A percentile compares a stretch with the other conserved stretches of the same genome.
Conservation (phyloP, 2,888 invertebrate genomes). For the Craniophora ligustri region DNA sequence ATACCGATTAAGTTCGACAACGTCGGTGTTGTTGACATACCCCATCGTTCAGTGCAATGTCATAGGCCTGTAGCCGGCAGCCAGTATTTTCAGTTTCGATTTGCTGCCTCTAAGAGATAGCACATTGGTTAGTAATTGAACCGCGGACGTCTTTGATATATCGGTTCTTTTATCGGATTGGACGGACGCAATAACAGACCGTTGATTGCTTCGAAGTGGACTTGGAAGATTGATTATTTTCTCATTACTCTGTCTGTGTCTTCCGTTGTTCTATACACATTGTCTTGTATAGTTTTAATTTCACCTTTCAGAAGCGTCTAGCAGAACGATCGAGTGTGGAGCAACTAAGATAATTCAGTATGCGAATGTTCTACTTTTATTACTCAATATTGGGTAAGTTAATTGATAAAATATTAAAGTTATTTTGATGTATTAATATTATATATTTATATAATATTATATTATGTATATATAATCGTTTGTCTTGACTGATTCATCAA, state of each 20-base stretch:
- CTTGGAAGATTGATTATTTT: slow-evolving; percentile 87
- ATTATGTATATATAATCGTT: too few relatives aligned
- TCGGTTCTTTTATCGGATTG: slow-evolving; percentile 87
- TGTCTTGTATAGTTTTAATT: slow-evolving; percentile 48
- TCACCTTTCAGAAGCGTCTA: slow-evolving; percentile 27
- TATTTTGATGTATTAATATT: too few relatives aligned
- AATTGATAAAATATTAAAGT: too few relatives aligned
- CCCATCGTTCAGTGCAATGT: slow-evolving; percentile 58
- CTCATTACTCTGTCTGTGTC: slow-evolving; percentile 76
- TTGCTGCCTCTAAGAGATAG: slow-evolving; percentile 82
- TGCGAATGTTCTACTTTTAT: too few relatives aligned
- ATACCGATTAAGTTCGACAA: slow-evolving; percentile 59
- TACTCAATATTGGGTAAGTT: too few relatives aligned
- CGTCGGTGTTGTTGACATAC: slow-evolving; percentile 68
- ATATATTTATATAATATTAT: too few relatives aligned
- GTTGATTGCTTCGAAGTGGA: slow-evolving; percentile 88
- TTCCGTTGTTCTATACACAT: slow-evolving; percentile 71
- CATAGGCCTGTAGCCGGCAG: slow-evolving; percentile 66
- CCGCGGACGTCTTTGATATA: slow-evolving; percentile 87
- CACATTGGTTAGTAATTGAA: slow-evolving; percentile 85
- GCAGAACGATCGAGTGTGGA: slow-evolving; percentile 8
- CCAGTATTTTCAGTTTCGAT: slow-evolving; percentile 79
- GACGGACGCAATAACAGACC: slow-evolving; percentile 87
- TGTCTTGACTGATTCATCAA: too few relatives aligned
- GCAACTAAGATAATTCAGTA: neutral